Conservation (phyloP, 2,797 vertebrate species). For the Tiaroga cobitis region DNA sequence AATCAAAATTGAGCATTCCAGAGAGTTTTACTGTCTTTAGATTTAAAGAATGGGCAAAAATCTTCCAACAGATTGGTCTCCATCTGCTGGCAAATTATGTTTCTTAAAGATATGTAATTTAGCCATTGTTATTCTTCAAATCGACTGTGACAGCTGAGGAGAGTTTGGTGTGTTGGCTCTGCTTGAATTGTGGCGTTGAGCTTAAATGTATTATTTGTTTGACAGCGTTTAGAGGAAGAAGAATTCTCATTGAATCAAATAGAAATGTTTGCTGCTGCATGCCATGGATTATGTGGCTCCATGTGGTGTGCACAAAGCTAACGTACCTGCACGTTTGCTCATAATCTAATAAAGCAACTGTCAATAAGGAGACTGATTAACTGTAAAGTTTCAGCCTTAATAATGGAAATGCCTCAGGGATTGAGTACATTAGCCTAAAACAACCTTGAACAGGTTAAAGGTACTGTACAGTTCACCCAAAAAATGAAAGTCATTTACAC, state of each 20-base stretch:
- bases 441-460: slow-evolving; percentile 72
- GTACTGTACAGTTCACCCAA: slow-evolving; percentile 56
- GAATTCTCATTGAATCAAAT: neutral
- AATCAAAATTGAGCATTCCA: slow-evolving; percentile 24
- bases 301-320: slow-evolving; percentile 32
- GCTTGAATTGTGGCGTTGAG: slow-evolving; percentile 38
- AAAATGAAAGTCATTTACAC: slow-evolving; percentile 28
- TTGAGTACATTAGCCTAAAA: slow-evolving; percentile 60
- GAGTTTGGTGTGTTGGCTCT: slow-evolving; percentile 15
- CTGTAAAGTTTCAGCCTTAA: slow-evolving; percentile 47
- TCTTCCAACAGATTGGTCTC: slow-evolving; percentile 58
- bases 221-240: slow-evolving; percentile 25
- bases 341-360: slow-evolving; percentile 52
- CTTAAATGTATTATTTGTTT: slow-evolving; percentile 39
- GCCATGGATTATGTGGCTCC: slow-evolving; percentile 13
- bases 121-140: slow-evolving; percentile 55
- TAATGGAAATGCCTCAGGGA: slow-evolving; percentile 48
- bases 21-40: slow-evolving; percentile 38
- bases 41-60: slow-evolving; percentile 26
- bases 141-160: slow-evolving; percentile 31
- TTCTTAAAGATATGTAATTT: slow-evolving; percentile 52
- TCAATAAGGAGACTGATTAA: slow-evolving; percentile 57
- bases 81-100: slow-evolving; percentile 53
- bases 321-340: slow-evolving; percentile 43
- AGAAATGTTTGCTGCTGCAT: neutral